Conservation (phyloP, 2,888 invertebrate genomes). For the Enchytraeus crypticus region DNA sequence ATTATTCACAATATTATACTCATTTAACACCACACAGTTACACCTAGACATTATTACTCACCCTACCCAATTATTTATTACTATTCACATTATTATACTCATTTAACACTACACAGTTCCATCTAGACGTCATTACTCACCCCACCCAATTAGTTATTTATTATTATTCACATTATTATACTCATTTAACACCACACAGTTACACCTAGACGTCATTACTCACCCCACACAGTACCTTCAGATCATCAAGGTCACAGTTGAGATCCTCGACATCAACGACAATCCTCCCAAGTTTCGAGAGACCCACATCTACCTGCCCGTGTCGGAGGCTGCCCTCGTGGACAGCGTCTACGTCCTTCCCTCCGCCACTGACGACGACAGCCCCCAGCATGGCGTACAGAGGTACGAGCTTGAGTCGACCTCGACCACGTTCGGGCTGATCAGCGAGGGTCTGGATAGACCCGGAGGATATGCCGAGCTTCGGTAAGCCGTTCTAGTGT, state of each 20-base stretch:
- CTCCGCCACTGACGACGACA: conserved; percentile 25
- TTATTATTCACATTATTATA: too few relatives aligned
- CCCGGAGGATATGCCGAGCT: too few relatives aligned
- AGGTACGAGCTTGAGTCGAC: conserved; percentile 20
- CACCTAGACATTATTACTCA: background rate
- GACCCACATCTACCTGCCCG: conserved; percentile 15
- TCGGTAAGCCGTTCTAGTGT: too few relatives aligned
- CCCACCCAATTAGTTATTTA: too few relatives aligned
- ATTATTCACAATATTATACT: too few relatives aligned
- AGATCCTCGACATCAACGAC: conserved; percentile 27
- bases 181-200: too few relatives aligned
- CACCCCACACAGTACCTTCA: conserved; percentile 1
- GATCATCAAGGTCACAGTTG: conserved; percentile 23
- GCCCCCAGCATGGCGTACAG: conserved; percentile 20
- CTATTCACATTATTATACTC: too few relatives aligned
- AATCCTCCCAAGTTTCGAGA: conserved; percentile 24
- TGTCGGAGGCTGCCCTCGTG: conserved; percentile 21
- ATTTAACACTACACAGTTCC: too few relatives aligned
- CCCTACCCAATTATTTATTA: background rate
- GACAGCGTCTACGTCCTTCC: conserved; percentile 24
- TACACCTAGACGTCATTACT: background rate
- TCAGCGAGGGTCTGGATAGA: background rate
- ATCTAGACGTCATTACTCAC: too few relatives aligned
- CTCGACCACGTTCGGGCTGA: conserved; percentile 13
- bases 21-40: too few relatives aligned